Base-by-base conservation (phyloP, 2,113 vertebrate genomes). In the Lathamus discolor region DNA sequence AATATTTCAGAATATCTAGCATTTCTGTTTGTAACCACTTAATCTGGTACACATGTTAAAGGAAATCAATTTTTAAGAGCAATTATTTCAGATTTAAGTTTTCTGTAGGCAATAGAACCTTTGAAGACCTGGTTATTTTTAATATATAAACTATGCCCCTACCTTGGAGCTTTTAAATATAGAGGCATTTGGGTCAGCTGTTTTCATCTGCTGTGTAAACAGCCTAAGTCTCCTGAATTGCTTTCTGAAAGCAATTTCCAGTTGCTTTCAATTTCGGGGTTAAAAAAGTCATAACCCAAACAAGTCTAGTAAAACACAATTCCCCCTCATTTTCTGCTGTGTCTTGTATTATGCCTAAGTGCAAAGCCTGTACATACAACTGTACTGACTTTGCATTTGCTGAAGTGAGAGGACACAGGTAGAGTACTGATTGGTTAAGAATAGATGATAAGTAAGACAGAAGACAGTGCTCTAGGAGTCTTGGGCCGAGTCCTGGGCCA, bases 41-140 rank as follows among this genome's bases (percentile, higher is more conserved):
- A 95, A 96, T 96, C 94, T 92, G 92, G 76, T 94, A 94, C 91
- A 91, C 64, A 96, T 96, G 95, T 95, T 95, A 91, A 95, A 96
- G 96, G 94, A 97, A 96, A 95, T 95, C 1, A 72, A 63, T 80
- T 95, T 96, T 90, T 13, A 8, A 93, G 94, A 95, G 29, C 81
- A 96, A 95, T 97, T 95, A 95, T 95, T 95, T 95, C 83, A 92
- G 88, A 88, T 96, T 91, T 95, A 91, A 78, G 59, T 88, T 91
- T 96, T 95, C 91, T 92, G 91, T 92, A 91, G 77, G 84, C 82
- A 88, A 94, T 67, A 90, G 41, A 51, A 80, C 28, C 41, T 77
- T 77, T 64, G 68, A 94, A 51, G n/a, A 81, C 54, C 9, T 83
- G 72, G 70, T 88, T 86, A 75, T 92, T 96, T 95, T 95, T 95